A percentile compares a stretch with the other conserved stretches of the same genome.
Evolutionary conservation across 2,797 vertebrate genomes (phyloP).

Genomic region (Pantherophis vulpinus): DNA sequence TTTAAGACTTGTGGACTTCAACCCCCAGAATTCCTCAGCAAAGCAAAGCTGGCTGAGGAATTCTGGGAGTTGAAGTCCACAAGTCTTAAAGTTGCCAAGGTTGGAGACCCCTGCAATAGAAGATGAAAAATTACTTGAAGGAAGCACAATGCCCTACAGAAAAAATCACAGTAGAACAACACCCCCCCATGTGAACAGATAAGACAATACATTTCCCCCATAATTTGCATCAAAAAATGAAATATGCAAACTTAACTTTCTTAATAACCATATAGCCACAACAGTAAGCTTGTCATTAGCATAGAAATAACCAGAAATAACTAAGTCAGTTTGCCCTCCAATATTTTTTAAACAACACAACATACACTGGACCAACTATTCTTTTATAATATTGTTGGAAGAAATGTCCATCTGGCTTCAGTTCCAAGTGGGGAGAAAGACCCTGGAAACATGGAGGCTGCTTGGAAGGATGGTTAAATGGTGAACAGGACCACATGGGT

Average conservation of each 20-base stretch:
- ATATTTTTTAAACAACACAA: not conserved
- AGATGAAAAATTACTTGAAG: not conserved
- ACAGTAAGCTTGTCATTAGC: not conserved
- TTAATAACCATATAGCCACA: not conserved
- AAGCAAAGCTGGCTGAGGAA: too few species aligned
- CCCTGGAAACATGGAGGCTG: too few species aligned
- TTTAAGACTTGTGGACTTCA: too few species aligned
- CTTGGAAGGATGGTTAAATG: too few species aligned
- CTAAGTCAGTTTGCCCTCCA: constrained; percentile 16
- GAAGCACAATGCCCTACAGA: not conserved
- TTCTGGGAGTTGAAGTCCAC: too few species aligned
- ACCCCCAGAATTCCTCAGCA: too few species aligned
- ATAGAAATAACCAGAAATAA: not conserved
- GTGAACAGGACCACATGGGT: too few species aligned
- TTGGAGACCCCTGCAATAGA: too few species aligned
- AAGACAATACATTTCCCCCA: not conserved
- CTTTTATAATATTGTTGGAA: not conserved
- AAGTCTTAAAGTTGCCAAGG: too few species aligned
- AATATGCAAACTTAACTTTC: not conserved
- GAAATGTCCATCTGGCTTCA: too few species aligned
- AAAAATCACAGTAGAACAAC: not conserved
- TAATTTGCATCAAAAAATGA: not conserved
- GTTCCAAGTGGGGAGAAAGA: too few species aligned
- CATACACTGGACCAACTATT: not conserved
- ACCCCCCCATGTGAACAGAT: not conserved